Base-by-base conservation (phyloP, 2,888 invertebrate species). In the Eilema depressum region DNA sequence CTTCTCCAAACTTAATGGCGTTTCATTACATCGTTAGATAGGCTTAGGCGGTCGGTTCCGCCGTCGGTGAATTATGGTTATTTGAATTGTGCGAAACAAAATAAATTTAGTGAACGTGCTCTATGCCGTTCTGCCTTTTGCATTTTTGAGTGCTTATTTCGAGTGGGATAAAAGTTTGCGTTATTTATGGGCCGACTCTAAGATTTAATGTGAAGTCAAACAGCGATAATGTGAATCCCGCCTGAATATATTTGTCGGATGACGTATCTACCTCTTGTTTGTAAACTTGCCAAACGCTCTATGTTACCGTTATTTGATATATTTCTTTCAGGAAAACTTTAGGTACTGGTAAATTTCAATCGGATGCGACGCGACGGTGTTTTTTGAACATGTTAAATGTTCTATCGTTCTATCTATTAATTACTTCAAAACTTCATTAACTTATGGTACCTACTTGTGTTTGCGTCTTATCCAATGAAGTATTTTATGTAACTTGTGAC, bases 91-190 rank as follows among this genome's bases (percentile, higher is more conserved):
- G 88, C 92, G 94, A 95, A 95, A 95, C 95, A 95, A 95, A 95
- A 95, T 95, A 95, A 95, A 95, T 95, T 95, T 93, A 93, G 90
- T 91, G 93, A 93, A 95, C 95, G 95, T 95, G 95, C 94, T 91
- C 93, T 94, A 92, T 94, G 84, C 88, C 91, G 94, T 93, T 94
- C 92, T 94, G 94, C 95, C 94, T 94, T 95, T 95, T 95, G 95
- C 95, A 95, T 95, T 95, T 95, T 95, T 95, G 95, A 95, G 95
- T 95, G 95, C 95, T 95, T 95, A 95, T 95, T 95, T 95, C 93
- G 91, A 89, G 91, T 86, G 89, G 95, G 95, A 95, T 94, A 95
- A 95, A 95, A 95, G 92, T 95, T 95, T 92, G 86, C 86, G 94
- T 95, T 95, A 95, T 95, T 95, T 95, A 95, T 95, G 93, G 88